Conservation (phyloP, 2,888 invertebrate genomes). For the Sinotaia quadrata region DNA sequence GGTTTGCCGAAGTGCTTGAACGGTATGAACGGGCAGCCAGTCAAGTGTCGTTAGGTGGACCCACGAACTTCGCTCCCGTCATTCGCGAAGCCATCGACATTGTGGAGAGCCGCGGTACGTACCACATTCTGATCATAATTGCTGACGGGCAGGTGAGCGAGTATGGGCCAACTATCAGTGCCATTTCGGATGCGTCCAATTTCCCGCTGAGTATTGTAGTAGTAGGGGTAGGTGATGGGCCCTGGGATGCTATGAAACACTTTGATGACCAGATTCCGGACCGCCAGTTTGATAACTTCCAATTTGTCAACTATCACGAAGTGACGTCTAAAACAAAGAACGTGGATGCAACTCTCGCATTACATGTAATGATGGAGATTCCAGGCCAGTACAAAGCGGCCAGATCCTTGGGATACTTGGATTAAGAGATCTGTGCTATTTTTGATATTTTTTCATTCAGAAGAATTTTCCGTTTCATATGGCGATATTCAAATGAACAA, state of each 20-base stretch:
- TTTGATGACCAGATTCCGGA: constrained; percentile 74
- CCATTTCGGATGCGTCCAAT: constrained; percentile 74
- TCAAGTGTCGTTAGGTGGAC: constrained; percentile 73
- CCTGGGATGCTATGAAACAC: constrained; percentile 74
- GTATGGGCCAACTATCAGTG: constrained; percentile 72
- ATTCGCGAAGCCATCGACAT: constrained; percentile 74
- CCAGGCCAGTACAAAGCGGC: constrained; percentile 74
- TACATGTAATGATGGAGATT: constrained; percentile 74
- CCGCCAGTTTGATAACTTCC: constrained; percentile 75
- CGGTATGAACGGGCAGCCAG: constrained; percentile 73
- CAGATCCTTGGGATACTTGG: constrained; percentile 58
- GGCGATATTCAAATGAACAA: no score
- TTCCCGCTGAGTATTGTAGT: constrained; percentile 74
- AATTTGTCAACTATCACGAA: constrained; percentile 75
- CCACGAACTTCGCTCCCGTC: constrained; percentile 75
- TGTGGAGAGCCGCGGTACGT: constrained; percentile 62
- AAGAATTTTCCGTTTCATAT: no score
- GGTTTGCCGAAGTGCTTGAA: constrained; percentile 67
- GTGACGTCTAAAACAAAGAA: constrained; percentile 62
- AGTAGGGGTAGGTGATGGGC: constrained; percentile 76
- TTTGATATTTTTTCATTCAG: no score
- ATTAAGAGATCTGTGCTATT: background rate
- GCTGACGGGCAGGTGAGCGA: constrained; percentile 75
- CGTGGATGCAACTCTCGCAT: constrained; percentile 72
- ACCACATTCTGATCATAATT: constrained; percentile 73